A percentile compares a stretch with the other conserved stretches of the same genome.
phyloP scores from a whole-genome alignment of 2,888 invertebrate species.

The Nemoura dubitans region DNA sequence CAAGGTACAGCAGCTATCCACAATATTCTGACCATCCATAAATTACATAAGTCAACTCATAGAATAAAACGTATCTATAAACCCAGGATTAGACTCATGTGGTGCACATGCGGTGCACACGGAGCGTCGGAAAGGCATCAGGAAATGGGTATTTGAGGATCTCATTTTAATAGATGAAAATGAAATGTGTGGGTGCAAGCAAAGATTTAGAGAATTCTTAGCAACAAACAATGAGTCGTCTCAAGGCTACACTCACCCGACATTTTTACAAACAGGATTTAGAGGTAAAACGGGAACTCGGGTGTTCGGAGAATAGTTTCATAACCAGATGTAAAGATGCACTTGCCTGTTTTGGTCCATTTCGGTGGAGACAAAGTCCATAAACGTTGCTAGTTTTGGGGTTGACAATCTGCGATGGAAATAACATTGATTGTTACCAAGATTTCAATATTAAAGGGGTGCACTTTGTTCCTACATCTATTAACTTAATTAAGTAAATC shows the following conservation, averaged over 20 bases:
- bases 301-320: constrained; percentile 3
- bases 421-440: constrained; percentile 40
- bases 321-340: background rate
- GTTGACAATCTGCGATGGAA: constrained; percentile 54
- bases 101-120: no score
- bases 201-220: background rate
- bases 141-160: no score
- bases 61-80: no score
- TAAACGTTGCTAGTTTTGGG: constrained; percentile 56
- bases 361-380: constrained; percentile 56
- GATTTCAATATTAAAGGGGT: background rate
- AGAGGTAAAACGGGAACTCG: background rate
- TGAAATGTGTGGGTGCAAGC: no score
- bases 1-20: no score
- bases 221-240: background rate
- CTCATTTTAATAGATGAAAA: no score
- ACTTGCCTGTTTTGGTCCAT: constrained; percentile 56
- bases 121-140: no score
- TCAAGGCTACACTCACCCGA: background rate
- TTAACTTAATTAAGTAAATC: background rate
- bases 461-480: background rate
- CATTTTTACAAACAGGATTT: background rate
- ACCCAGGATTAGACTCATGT: no score
- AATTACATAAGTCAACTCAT: constrained; percentile 28
- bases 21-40: constrained; percentile 30